Base-by-base conservation (phyloP, 2,888 invertebrate species). In the Augiades crinisus region DNA sequence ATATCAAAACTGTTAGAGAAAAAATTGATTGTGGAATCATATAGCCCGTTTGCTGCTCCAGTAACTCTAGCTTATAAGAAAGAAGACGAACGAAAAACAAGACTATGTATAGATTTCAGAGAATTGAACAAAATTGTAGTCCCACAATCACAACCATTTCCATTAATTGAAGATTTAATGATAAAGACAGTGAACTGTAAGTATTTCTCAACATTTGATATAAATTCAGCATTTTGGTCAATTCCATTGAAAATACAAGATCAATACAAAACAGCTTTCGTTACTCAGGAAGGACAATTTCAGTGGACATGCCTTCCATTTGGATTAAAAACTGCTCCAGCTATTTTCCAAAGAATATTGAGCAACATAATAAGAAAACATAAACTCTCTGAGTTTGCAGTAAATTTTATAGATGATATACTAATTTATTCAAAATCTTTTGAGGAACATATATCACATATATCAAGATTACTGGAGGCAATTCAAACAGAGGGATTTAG, bases 281-380 rank as follows among this genome's bases (percentile, higher is more conserved):
- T 63, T 0, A 63, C 57, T 7, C 63, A 62, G 45, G 61, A 69
- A 31, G 63, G 67, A 1, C 65, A 70, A 30, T 70, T 57, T 45
- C 58, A 64, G 54, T 62, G 66, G 60, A 65, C 65, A 1, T 64
- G 70, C 24, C 46, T 72, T 22, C 70, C 68, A 3, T 70, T 61
- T 62, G 71, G 68, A 54, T 65, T 71, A 10, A 76, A 72, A 47
- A 70, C 73, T 0, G 60, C 71, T 0, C 67, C 73, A 17, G 67
- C 72, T 1, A 72, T 75, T 33, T 79, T 78, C 50, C 73, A 79
- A 47, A 65, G 64, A 52, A 68, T 69, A 56, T 37, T 70, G 12
- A 58, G 60, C n/a, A 63, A 34, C 17, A 62, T 64, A 8, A 38
- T 60, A 30, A 56, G 57, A 21, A 59, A 36, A 12, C 19, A n/a